Evolutionary conservation across 1,140 invertebrate genomes (phyloP).

Genomic region (Atta cephalotes): DNA sequence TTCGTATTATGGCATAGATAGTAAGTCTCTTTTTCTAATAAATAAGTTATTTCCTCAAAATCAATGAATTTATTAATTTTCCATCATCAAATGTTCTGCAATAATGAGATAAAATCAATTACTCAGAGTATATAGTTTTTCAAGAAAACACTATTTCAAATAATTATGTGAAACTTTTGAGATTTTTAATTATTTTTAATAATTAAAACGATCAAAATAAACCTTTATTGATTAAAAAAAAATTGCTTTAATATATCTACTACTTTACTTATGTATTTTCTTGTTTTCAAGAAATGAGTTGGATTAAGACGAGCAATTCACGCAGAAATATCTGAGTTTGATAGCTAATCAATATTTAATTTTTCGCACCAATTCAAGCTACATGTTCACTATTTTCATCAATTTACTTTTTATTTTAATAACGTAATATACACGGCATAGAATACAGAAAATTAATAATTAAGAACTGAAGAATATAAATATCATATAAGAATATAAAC

Average conservation of each 20-base stretch:
- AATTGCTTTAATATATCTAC: not conserved
- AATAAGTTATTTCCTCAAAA: not conserved
- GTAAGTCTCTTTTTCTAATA: not conserved
- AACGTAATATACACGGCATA: not conserved
- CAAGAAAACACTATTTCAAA: not conserved
- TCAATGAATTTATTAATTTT: conserved; percentile 16
- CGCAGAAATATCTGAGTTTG: not conserved
- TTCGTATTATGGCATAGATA: not conserved
- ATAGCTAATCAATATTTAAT: conserved; percentile 14
- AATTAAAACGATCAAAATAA: not conserved
- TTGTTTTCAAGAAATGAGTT: not conserved
- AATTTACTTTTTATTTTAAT: conserved; percentile 7
- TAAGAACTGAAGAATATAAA: not conserved
- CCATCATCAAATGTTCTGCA: not conserved
- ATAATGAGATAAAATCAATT: not conserved
- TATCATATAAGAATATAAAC: conserved; percentile 27
- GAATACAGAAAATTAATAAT: conserved; percentile 5
- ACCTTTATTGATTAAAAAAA: not conserved
- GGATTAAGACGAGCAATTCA: not conserved
- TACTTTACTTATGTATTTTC: not conserved
- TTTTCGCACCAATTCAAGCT: not conserved
- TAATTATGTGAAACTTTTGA: not conserved
- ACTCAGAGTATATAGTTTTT: not conserved
- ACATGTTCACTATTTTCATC: not conserved
- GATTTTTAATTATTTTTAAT: not conserved